These are phyloP conservation scores for Euphydryas editha DNA, from an alignment of 2,888 invertebrate genomes.

Conservation along the genomic window DNA sequence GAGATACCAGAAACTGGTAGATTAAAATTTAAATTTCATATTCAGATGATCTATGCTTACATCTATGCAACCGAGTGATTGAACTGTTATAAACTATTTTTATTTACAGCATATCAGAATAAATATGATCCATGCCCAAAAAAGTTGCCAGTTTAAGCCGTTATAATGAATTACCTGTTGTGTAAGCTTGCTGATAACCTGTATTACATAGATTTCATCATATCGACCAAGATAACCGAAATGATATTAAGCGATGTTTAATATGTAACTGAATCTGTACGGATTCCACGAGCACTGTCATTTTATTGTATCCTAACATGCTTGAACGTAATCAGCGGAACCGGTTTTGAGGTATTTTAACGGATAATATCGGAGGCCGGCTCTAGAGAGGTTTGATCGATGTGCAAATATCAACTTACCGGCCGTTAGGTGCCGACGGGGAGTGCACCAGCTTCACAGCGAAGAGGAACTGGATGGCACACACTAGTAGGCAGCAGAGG, in stretches of 20 bases:
- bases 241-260: slow-evolving; percentile 56
- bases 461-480: slow-evolving; percentile 97
- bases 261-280: slow-evolving; percentile 57
- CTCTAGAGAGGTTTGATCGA: slow-evolving; percentile 46
- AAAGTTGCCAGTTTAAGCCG: slow-evolving; percentile 18
- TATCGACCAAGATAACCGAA: slow-evolving; percentile 23
- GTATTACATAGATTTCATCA: slow-evolving; percentile 50
- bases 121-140: neutral
- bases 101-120: neutral
- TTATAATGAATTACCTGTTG: slow-evolving; percentile 55
- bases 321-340: slow-evolving; percentile 56
- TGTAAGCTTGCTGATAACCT: slow-evolving; percentile 57
- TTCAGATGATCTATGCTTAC: slow-evolving; percentile 19
- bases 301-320: slow-evolving; percentile 44
- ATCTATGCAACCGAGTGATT: neutral
- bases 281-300: slow-evolving; percentile 29
- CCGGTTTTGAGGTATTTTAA: slow-evolving; percentile 66
- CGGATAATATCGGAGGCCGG: slow-evolving; percentile 50
- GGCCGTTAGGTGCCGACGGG: slow-evolving; percentile 90
- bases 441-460: slow-evolving; percentile 95
- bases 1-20: slow-evolving; percentile 41
- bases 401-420: slow-evolving; percentile 63
- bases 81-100: slow-evolving; percentile 28
- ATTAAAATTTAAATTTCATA: slow-evolving; percentile 38
- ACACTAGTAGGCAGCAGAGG: slow-evolving; percentile 95